phyloP scores from a whole-genome alignment of 2,113 vertebrate species.

The Gambusia holbrooki region DNA sequence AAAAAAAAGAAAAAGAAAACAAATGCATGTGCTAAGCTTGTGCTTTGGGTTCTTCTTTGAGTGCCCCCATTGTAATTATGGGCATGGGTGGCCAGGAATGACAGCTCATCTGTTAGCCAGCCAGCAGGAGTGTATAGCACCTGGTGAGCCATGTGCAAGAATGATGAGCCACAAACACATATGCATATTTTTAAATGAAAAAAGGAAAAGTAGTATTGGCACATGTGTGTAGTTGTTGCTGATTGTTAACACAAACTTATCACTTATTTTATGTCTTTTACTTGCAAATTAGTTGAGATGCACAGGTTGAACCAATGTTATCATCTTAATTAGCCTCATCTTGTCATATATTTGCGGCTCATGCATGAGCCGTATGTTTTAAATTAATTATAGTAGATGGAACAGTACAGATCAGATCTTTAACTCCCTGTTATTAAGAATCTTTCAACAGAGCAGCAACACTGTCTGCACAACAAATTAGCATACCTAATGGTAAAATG shows the following conservation, averaged over 20 bases:
- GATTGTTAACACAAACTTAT: constrained; percentile 31
- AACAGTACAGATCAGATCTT: constrained; percentile 33
- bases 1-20: constrained; percentile 6
- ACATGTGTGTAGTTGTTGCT: constrained; percentile 20
- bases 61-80: constrained; percentile 77
- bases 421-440: constrained; percentile 18
- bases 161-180: constrained; percentile 55
- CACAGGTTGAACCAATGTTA: constrained; percentile 37
- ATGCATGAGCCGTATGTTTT: constrained; percentile 29
- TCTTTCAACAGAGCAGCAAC: not conserved
- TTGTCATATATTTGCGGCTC: not conserved
- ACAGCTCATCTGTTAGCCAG: constrained; percentile 81
- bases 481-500: not conserved
- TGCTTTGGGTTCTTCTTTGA: constrained; percentile 71
- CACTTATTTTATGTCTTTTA: constrained; percentile 37
- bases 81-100: constrained; percentile 79
- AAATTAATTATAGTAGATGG: constrained; percentile 37
- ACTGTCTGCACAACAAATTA: constrained; percentile 4
- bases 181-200: constrained; percentile 35
- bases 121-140: constrained; percentile 66
- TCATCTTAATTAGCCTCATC: constrained; percentile 61
- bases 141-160: constrained; percentile 62
- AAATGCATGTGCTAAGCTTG: constrained; percentile 54
- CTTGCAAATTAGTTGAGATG: constrained; percentile 47
- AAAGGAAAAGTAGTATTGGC: constrained; percentile 9